A percentile compares a stretch with the other conserved stretches of the same genome.
These are phyloP conservation scores for Anhinga rufa DNA, from an alignment of 2,113 vertebrate genomes.

Conservation along the genomic window DNA sequence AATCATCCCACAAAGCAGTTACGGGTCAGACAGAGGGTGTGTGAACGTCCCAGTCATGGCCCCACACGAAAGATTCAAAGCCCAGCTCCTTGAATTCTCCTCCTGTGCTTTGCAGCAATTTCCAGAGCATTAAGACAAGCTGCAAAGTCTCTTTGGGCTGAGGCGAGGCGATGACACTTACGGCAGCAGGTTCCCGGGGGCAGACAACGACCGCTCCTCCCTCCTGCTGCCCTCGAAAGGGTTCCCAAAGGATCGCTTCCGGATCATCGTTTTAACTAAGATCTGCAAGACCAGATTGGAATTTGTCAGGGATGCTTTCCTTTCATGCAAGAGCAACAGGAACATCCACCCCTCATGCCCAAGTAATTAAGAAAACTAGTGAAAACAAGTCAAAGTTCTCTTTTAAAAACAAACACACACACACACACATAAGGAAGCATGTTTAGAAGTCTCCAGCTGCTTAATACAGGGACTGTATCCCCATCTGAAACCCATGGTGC, in stretches of 20 bases:
- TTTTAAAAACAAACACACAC: background rate
- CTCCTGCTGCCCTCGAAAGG: slow-evolving; percentile 89
- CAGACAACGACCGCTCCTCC: slow-evolving; percentile 81
- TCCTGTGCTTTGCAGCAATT: background rate
- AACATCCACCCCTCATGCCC: background rate
- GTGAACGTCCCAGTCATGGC: background rate
- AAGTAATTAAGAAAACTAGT: background rate
- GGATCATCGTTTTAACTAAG: slow-evolving; percentile 95
- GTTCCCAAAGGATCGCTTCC: slow-evolving; percentile 96
- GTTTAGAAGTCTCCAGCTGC: background rate
- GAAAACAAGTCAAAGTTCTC: background rate
- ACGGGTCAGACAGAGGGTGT: background rate
- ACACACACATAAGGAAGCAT: background rate
- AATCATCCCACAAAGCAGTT: background rate
- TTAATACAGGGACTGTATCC: background rate
- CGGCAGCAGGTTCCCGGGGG: slow-evolving; percentile 78
- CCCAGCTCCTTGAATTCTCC: background rate
- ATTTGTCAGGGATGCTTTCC: background rate
- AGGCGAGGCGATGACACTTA: slow-evolving; percentile 67
- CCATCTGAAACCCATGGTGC: background rate
- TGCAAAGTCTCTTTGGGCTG: rapidly evolving
- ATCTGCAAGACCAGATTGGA: slow-evolving; percentile 76
- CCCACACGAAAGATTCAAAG: background rate
- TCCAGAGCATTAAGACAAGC: background rate
- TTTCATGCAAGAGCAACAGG: background rate